Evolutionary conservation across 2,113 vertebrate species (phyloP).

Genomic region (Opisthocomus hoazin): DNA sequence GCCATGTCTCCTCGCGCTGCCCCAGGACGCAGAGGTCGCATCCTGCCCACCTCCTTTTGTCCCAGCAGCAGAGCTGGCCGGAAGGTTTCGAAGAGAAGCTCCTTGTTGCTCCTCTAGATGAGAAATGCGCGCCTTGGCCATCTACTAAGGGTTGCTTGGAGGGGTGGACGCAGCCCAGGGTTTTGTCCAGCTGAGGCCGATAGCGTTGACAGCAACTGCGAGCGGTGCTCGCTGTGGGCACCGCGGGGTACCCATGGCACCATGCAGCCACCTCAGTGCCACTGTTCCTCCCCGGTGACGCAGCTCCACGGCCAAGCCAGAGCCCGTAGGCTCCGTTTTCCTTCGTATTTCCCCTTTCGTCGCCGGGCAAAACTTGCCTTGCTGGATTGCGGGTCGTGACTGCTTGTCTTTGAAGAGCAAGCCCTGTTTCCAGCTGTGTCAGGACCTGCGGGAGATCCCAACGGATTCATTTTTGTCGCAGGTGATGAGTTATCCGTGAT

Average conservation of each 20-base stretch:
- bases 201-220: neutral
- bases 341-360: neutral
- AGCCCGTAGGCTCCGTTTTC: neutral
- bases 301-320: neutral
- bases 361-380: neutral
- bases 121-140: too few species aligned
- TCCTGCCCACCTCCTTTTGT: too few species aligned
- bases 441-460: neutral
- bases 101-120: too few species aligned
- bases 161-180: too few species aligned
- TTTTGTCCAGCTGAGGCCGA: neutral
- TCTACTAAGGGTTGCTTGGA: too few species aligned
- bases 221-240: neutral
- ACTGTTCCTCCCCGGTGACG: neutral
- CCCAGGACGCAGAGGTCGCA: too few species aligned
- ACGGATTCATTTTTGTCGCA: neutral
- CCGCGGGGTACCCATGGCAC: neutral
- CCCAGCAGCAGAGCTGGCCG: too few species aligned
- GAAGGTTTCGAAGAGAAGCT: too few species aligned
- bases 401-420: neutral
- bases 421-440: neutral
- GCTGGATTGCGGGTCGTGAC: neutral
- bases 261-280: neutral
- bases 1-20: too few species aligned
- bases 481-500: neutral